A percentile compares a stretch with the other conserved stretches of the same genome.
These are phyloP conservation scores for Willowsia nigromaculata DNA, from an alignment of 2,888 invertebrate genomes.

Conservation along the genomic window DNA sequence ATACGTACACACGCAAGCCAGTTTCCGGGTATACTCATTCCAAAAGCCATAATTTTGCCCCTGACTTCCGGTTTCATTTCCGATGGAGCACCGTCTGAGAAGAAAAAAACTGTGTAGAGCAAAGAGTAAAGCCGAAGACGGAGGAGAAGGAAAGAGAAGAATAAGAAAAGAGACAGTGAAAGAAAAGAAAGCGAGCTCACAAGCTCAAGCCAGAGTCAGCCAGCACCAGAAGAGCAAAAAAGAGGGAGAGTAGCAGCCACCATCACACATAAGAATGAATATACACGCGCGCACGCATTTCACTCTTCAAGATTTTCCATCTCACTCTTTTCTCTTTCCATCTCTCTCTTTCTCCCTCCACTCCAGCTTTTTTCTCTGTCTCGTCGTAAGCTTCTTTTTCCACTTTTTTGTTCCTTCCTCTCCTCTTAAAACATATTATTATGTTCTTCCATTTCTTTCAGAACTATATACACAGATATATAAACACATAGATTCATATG, in stretches of 20 bases:
- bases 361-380: not conserved
- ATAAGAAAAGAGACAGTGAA: constrained; percentile 16
- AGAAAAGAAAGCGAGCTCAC: not conserved
- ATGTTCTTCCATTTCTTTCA: not conserved
- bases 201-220: not conserved
- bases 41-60: constrained; percentile 68
- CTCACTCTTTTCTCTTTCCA: constrained; percentile 3
- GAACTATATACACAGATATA: not conserved
- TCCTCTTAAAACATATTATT: not conserved
- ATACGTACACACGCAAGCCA: constrained; percentile 8
- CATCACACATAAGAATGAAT: constrained; percentile 16
- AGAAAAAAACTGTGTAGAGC: constrained; percentile 16
- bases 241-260: constrained; percentile 24
- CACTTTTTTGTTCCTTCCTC: not conserved
- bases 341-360: not conserved
- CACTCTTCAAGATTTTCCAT: constrained; percentile 60
- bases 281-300: constrained; percentile 64
- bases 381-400: constrained; percentile 30
- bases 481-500: not conserved
- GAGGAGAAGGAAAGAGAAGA: not conserved
- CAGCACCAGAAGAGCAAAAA: not conserved
- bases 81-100: constrained; percentile 57
- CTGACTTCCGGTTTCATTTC: constrained; percentile 71
- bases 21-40: constrained; percentile 68
- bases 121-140: not conserved